Percentiles rank a stretch among this genome's conserved stretches.
phyloP scores from a whole-genome alignment of 2,888 invertebrate species.

The Muscina levida region DNA sequence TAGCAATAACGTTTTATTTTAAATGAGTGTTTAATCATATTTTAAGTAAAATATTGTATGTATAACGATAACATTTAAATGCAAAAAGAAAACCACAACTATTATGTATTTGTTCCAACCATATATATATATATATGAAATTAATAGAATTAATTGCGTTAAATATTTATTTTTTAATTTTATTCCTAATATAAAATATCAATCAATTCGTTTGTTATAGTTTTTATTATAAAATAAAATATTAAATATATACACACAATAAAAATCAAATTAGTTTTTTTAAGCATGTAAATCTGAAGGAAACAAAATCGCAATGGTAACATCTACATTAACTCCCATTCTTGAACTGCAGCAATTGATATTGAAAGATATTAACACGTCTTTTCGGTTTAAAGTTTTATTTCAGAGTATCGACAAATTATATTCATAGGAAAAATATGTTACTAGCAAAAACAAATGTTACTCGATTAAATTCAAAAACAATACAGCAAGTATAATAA shows the following conservation, averaged over 20 bases:
- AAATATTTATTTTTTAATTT: slow-evolving; percentile 37
- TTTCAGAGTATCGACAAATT: too few relatives aligned
- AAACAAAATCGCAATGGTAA: too few relatives aligned
- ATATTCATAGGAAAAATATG: too few relatives aligned
- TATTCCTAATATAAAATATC: slow-evolving; percentile 39
- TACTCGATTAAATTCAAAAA: too few relatives aligned
- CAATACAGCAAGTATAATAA: too few relatives aligned
- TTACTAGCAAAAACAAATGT: too few relatives aligned
- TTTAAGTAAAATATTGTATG: slow-evolving; percentile 31
- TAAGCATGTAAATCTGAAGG: too few relatives aligned
- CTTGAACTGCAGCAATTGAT: too few relatives aligned
- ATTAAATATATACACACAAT: slow-evolving; percentile 27
- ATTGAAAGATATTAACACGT: too few relatives aligned
- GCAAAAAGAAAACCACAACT: slow-evolving; percentile 1
- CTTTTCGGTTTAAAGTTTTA: too few relatives aligned
- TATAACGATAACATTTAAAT: slow-evolving; percentile 33
- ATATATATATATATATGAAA: neutral
- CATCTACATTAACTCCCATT: too few relatives aligned
- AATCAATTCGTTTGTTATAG: slow-evolving; percentile 40
- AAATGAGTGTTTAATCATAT: slow-evolving; percentile 30
- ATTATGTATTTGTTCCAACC: slow-evolving; percentile 30
- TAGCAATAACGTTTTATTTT: slow-evolving; percentile 28
- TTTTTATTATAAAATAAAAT: slow-evolving; percentile 37
- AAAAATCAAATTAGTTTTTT: neutral
- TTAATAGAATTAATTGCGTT: slow-evolving; percentile 30